These are phyloP conservation scores for Atopsyche davidsoni DNA, from an alignment of 1,140 invertebrate species.

Conservation along the genomic window DNA sequence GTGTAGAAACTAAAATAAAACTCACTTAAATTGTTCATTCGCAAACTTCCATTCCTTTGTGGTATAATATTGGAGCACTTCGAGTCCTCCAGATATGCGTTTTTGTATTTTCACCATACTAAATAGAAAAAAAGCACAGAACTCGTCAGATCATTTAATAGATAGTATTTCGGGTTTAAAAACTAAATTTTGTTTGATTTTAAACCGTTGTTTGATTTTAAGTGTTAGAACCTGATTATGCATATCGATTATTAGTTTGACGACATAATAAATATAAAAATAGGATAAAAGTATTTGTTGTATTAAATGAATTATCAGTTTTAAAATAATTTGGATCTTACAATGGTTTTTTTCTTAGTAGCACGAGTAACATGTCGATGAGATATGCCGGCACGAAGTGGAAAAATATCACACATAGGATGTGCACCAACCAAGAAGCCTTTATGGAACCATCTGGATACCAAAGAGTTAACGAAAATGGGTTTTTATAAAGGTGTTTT, in stretches of 20 bases:
- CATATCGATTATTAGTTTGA: no score
- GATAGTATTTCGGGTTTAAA: no score
- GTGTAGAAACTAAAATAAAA: no score
- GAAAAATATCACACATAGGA: constrained; percentile 63
- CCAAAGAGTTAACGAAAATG: constrained; percentile 66
- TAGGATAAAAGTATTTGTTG: constrained; percentile 4
- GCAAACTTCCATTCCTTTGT: constrained; percentile 76
- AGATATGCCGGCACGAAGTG: constrained; percentile 79
- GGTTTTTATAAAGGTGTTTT: constrained; percentile 53
- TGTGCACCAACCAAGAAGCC: constrained; percentile 58
- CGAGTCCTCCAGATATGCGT: constrained; percentile 55
- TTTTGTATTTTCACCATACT: constrained; percentile 63
- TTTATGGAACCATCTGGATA: constrained; percentile 74
- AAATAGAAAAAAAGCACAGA: constrained; percentile 23
- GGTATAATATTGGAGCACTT: constrained; percentile 79
- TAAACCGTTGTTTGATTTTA: no score
- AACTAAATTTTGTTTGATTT: no score
- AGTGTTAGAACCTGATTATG: no score
- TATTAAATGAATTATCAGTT: neutral
- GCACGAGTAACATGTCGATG: constrained; percentile 60
- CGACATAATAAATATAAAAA: no score
- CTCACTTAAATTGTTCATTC: no score
- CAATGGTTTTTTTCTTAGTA: constrained; percentile 73
- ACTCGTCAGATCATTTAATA: neutral
- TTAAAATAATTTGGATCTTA: no score